Evolutionary conservation across 1,140 invertebrate genomes (phyloP).

Genomic region (Drosophila tropicalis): DNA sequence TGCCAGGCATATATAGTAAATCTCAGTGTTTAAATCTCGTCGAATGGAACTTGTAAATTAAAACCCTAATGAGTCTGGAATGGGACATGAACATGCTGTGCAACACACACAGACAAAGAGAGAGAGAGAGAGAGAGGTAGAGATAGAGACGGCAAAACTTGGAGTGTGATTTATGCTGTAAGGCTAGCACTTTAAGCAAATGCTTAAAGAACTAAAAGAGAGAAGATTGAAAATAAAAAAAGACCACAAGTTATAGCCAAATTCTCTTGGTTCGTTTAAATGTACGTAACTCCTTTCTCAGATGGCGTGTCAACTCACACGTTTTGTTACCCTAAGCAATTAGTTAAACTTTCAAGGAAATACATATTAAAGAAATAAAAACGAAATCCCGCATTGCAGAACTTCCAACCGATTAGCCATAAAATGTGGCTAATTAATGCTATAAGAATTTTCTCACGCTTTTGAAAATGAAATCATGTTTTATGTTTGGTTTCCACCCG

Average conservation of each 20-base stretch:
- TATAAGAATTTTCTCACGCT: conserved; percentile 77
- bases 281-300: neutral
- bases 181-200: conserved; percentile 37
- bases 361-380: neutral
- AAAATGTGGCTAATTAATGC: conserved; percentile 72
- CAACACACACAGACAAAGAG: conserved; percentile 22
- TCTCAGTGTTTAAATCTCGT: conserved; percentile 70
- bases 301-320: conserved; percentile 56
- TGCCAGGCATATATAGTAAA: conserved; percentile 60
- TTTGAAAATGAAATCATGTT: conserved; percentile 59
- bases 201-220: neutral
- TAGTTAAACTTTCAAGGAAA: conserved; percentile 41
- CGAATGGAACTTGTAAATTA: conserved; percentile 75
- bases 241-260: conserved; percentile 10
- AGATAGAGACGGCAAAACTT: neutral
- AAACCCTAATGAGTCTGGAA: conserved; percentile 74
- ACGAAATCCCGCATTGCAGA: neutral
- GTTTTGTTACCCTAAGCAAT: conserved; percentile 62
- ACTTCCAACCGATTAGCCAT: conserved; percentile 55
- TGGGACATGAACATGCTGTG: conserved; percentile 23
- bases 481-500: conserved; percentile 9
- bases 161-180: conserved; percentile 61
- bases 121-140: neutral
- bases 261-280: neutral
- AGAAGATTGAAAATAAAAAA: no score